Evolutionary conservation across 2,888 invertebrate species (phyloP).

Genomic region (Gastrophysa polygoni): DNA sequence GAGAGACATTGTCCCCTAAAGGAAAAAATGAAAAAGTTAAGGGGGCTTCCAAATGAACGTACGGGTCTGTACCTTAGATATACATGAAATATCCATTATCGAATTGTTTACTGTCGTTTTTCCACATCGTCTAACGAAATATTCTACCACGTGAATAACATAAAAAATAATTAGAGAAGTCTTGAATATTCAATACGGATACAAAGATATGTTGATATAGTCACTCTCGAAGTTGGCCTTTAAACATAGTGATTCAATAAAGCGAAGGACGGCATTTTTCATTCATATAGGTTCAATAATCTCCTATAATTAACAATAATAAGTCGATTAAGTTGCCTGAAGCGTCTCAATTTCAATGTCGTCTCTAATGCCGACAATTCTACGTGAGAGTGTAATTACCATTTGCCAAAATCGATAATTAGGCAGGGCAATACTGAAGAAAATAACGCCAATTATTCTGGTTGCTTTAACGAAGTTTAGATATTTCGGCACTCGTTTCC

Average conservation of each 20-base stretch:
- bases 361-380: not conserved
- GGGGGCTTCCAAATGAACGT: too few species aligned
- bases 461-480: too few species aligned
- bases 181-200: slow-evolving; percentile 1
- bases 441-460: too few species aligned
- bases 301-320: slow-evolving; percentile 31
- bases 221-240: not conserved
- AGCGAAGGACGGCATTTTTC: slow-evolving; percentile 5
- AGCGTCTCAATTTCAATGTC: slow-evolving; percentile 26
- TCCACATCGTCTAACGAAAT: not conserved
- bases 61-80: too few species aligned
- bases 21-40: too few species aligned
- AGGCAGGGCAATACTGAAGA: too few species aligned
- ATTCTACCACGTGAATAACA: not conserved
- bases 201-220: not conserved
- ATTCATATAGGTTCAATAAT: slow-evolving; percentile 32
- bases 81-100: not conserved
- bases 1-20: too few species aligned
- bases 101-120: not conserved
- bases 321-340: slow-evolving; percentile 28
- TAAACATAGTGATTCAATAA: not conserved
- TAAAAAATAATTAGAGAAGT: not conserved
- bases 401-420: too few species aligned
- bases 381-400: too few species aligned
- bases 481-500: too few species aligned